Evolutionary conservation across 2,888 invertebrate genomes (phyloP), one percentile per base, ranked within the genome.

Genomic region (Sabatieria punctata): DNA sequence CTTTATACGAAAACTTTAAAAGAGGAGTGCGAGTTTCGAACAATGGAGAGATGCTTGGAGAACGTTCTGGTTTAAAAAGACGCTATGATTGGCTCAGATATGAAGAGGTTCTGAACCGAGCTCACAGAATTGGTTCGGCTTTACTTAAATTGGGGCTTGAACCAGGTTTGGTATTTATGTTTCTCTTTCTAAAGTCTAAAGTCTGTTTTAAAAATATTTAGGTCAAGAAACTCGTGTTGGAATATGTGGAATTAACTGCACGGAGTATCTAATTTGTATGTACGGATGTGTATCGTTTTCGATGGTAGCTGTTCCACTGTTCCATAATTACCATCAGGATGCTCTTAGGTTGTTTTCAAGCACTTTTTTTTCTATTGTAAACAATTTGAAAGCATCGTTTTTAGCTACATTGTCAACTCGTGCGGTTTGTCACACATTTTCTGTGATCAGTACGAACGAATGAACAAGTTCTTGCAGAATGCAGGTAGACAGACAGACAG

Each of bases 251-350:
- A 60, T 63, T 49, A 65, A 66, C 54, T 62, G 60, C 21, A 25
- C 40, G 27, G 53, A 55, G 19, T 60, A 57, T 40, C 48, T 55
- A 43, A 51, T 49, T 8, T 50, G 55, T 2, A 49, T 54, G 43
- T 54, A 55, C 35, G 57, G 47, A 1, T 44, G 56, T 35, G 49
- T 54, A 68, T 80, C 82, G 65, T 89, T 81, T 71, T 86, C 85
- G 57, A 78, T 91, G 78, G 85, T 88, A 45, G 77, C 86, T 55
- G 85, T 93, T 52, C 91, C 93, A 43, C 74, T 95, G 47, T 93
- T 93, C 66, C 93, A 95, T 68, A 91, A 59, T 46, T 57, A 56
- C 24, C 23, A 25, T 23, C 11, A 22, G 25, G 41, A 68, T 68
- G 51, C 54, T 48, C 38, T 19, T 8, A 38, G n/a, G n/a, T n/a